Evolutionary conservation across 2,797 vertebrate genomes (phyloP).

Genomic region (Onychomys arenicola): DNA sequence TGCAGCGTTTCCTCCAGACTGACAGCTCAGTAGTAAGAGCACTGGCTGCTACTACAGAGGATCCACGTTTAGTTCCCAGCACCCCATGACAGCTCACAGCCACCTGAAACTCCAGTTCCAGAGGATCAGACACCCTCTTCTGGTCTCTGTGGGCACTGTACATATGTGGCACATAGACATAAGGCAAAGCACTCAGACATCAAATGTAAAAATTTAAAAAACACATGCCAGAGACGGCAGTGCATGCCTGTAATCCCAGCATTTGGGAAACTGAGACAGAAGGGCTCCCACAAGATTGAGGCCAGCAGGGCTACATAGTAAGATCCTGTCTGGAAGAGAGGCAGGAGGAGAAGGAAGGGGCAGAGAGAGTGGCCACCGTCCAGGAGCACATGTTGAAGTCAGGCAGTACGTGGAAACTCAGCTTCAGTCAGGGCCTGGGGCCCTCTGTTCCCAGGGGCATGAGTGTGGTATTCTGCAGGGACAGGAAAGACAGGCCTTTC

Average conservation of each 20-base stretch:
- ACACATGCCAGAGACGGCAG: not conserved
- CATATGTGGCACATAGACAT: not conserved
- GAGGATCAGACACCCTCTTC: not conserved
- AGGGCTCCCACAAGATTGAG: not conserved
- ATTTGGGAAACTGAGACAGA: not conserved
- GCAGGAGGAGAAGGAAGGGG: too few relatives aligned
- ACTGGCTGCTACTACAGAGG: not conserved
- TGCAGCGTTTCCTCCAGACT: not conserved
- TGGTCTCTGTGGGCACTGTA: not conserved
- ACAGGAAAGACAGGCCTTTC: not conserved
- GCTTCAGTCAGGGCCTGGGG: fast-evolving
- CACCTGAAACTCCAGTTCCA: not conserved
- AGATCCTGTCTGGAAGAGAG: not conserved
- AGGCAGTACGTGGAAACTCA: not conserved
- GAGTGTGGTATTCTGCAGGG: not conserved
- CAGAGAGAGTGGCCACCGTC: not conserved
- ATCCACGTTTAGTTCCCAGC: not conserved
- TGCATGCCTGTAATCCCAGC: not conserved
- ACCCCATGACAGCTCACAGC: not conserved
- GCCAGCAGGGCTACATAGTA: not conserved
- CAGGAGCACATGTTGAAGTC: not conserved
- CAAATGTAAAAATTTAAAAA: not conserved
- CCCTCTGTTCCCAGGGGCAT: not conserved
- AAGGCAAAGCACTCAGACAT: not conserved
- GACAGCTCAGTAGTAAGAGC: not conserved